These are phyloP conservation scores for Cephus nigrinus DNA, from an alignment of 2,888 invertebrate species.

Conservation along the genomic window DNA sequence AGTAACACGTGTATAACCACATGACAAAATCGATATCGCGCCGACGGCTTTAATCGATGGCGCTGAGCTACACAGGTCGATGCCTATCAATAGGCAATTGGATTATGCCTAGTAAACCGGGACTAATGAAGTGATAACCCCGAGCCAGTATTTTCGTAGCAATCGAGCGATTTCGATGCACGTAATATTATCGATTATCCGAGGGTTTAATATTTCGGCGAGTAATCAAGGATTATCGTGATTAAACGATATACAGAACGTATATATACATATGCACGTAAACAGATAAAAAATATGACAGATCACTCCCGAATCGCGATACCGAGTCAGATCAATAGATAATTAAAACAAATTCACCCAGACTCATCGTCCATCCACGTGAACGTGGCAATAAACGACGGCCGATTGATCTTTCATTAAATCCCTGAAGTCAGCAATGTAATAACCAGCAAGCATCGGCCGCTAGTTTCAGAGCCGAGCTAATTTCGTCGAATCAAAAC, in stretches of 20 bases:
- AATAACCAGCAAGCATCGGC: neutral
- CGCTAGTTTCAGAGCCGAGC: neutral
- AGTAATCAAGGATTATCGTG: neutral
- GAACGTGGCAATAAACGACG: neutral
- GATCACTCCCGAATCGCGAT: neutral
- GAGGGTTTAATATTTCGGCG: neutral
- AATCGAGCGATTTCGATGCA: neutral
- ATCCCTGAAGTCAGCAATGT: neutral
- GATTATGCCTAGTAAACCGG: neutral
- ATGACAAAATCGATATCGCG: neutral
- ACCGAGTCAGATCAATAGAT: neutral
- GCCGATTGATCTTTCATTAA: neutral
- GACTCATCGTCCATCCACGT: neutral
- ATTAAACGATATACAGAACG: neutral
- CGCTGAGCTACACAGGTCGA: neutral
- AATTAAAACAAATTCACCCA: neutral
- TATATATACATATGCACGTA: neutral
- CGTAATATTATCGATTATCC: neutral
- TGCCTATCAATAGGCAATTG: neutral
- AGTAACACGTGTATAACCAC: neutral
- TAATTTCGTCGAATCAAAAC: constrained; percentile 9
- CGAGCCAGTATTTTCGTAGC: neutral
- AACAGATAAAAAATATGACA: neutral
- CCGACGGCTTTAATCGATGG: neutral
- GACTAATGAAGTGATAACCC: neutral